Conservation (phyloP, 1,140 invertebrate species). For the Cherax quadricarinatus region DNA sequence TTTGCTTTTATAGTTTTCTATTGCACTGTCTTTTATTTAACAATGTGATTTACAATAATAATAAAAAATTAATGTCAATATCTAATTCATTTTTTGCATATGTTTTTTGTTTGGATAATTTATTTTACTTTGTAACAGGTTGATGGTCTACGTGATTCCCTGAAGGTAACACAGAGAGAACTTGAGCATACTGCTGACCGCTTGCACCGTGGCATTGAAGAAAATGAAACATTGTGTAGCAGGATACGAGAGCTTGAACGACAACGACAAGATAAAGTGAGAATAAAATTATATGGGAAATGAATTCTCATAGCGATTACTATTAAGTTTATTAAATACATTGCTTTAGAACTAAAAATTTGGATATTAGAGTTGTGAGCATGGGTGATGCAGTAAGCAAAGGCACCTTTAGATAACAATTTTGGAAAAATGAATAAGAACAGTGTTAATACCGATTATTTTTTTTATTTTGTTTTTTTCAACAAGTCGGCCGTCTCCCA, state of each 20-base stretch:
- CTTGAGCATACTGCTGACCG: slow-evolving; percentile 69
- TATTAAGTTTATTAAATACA: too few species aligned
- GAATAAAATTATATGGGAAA: background rate
- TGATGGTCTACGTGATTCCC: slow-evolving; percentile 51
- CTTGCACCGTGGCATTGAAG: slow-evolving; percentile 83
- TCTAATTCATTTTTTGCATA: background rate
- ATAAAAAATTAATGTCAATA: background rate
- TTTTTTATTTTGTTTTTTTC: too few species aligned
- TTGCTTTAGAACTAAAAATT: too few species aligned
- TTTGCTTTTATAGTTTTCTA: too few species aligned
- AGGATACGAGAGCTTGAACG: slow-evolving; percentile 85
- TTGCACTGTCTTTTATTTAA: background rate
- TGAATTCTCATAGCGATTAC: background rate
- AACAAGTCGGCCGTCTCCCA: too few species aligned
- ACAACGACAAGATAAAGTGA: slow-evolving; percentile 51
- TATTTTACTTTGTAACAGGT: slow-evolving; percentile 36
- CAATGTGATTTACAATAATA: background rate
- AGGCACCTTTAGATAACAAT: too few species aligned
- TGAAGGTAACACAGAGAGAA: slow-evolving; percentile 59
- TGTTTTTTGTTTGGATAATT: background rate
- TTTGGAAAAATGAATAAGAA: too few species aligned
- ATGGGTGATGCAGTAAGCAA: too few species aligned
- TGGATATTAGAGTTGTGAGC: too few species aligned
- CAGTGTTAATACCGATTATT: too few species aligned
- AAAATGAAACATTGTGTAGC: slow-evolving; percentile 85